phyloP scores from a whole-genome alignment of 1,140 invertebrate species.

The Cryptotermes secundus region DNA sequence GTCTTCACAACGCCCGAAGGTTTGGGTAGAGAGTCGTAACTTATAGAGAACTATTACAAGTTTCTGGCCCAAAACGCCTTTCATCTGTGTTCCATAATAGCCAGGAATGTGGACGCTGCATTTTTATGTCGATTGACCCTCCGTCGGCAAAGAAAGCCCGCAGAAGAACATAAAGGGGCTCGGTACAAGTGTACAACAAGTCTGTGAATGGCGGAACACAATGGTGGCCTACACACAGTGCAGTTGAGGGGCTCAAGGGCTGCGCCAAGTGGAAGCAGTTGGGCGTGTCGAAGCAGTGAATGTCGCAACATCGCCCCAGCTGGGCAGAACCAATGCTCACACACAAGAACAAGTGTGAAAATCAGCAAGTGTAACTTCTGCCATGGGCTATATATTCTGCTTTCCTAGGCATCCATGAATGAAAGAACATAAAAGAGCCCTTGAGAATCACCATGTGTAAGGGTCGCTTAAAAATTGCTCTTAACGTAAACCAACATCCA shows the following conservation, averaged over 20 bases:
- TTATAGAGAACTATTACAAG: neutral
- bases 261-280: too few relatives aligned
- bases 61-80: neutral
- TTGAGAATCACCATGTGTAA: neutral
- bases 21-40: neutral
- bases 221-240: neutral
- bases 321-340: conserved; percentile 13
- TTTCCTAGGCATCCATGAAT: conserved; percentile 6
- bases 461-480: neutral
- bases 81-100: neutral
- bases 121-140: neutral
- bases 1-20: too few relatives aligned
- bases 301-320: neutral
- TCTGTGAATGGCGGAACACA: conserved; percentile 9
- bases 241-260: too few relatives aligned
- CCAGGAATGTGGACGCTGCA: neutral
- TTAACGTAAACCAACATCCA: neutral
- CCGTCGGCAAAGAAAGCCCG: neutral
- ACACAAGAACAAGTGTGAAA: neutral
- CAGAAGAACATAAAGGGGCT: neutral
- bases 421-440: neutral
- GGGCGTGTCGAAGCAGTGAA: neutral
- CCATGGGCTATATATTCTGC: neutral
- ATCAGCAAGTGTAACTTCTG: conserved; percentile 6
- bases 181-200: neutral